These are phyloP conservation scores for Telenomus remus DNA, from an alignment of 1,140 invertebrate species.

Conservation along the genomic window DNA sequence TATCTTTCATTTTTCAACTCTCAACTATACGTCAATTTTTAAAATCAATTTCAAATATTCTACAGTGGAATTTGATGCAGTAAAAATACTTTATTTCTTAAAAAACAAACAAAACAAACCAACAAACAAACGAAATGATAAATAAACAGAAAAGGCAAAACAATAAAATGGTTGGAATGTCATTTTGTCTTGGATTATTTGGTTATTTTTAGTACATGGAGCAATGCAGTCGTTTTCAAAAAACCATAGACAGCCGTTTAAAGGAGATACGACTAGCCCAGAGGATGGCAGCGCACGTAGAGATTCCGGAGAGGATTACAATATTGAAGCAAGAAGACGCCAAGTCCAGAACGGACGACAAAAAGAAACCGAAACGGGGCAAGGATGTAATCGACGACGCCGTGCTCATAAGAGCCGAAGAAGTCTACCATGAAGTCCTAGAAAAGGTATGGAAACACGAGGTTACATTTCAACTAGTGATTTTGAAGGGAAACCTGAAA, in stretches of 20 bases:
- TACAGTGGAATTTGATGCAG: too few species aligned
- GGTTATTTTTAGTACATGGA: slow-evolving; percentile 63
- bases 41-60: too few species aligned
- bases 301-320: slow-evolving; percentile 13
- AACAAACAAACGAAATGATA: too few species aligned
- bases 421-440: slow-evolving; percentile 55
- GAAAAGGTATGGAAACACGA: slow-evolving; percentile 53
- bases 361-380: slow-evolving; percentile 26
- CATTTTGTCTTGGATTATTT: neutral
- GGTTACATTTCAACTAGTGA: too few species aligned
- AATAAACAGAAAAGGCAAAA: neutral
- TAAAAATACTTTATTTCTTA: too few species aligned
- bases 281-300: slow-evolving; percentile 5
- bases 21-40: too few species aligned
- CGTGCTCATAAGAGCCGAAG: slow-evolving; percentile 46
- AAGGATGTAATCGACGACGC: slow-evolving; percentile 32
- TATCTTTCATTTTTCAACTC: too few species aligned
- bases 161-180: slow-evolving; percentile 3
- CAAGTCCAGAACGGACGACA: slow-evolving; percentile 32
- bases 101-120: too few species aligned
- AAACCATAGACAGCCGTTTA: slow-evolving; percentile 60
- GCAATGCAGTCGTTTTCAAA: slow-evolving; percentile 62
- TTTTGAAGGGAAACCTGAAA: too few species aligned
- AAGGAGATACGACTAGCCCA: slow-evolving; percentile 61
- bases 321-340: slow-evolving; percentile 11